phyloP scores from a whole-genome alignment of 2,797 vertebrate genomes.

The Enteromius viviparus region DNA sequence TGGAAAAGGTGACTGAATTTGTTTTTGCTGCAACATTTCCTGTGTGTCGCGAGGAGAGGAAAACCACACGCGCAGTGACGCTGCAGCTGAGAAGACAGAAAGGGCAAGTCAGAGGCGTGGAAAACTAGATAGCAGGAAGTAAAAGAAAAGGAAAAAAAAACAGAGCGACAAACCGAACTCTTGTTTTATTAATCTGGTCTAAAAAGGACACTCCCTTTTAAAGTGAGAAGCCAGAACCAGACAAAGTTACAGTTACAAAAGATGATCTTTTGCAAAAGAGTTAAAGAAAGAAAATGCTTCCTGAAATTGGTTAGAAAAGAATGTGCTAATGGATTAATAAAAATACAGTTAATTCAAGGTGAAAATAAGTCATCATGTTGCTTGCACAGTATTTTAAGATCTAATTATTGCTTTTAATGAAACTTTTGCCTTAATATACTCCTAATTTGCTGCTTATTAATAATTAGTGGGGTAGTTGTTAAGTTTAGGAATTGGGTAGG shows the following conservation, averaged over 20 bases:
- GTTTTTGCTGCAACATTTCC: slow-evolving; percentile 83
- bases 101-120: slow-evolving; percentile 73
- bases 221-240: background rate
- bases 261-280: background rate
- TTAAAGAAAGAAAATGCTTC: background rate
- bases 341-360: background rate
- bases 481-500: background rate
- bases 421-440: background rate
- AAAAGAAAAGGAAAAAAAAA: slow-evolving; percentile 59
- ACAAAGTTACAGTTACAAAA: background rate
- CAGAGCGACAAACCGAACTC: slow-evolving; percentile 40
- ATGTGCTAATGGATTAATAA: background rate
- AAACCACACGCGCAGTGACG: slow-evolving; percentile 80
- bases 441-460: background rate
- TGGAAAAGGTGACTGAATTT: slow-evolving; percentile 85
- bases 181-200: slow-evolving; percentile 51
- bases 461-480: background rate
- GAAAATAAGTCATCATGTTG: background rate
- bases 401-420: background rate
- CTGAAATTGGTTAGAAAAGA: background rate
- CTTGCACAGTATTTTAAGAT: background rate
- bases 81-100: slow-evolving; percentile 66
- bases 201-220: slow-evolving; percentile 69
- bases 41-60: slow-evolving; percentile 74
- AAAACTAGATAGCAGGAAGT: slow-evolving; percentile 82